Conservation (phyloP, 1,140 invertebrate genomes). For the Drosophila baimaii region DNA sequence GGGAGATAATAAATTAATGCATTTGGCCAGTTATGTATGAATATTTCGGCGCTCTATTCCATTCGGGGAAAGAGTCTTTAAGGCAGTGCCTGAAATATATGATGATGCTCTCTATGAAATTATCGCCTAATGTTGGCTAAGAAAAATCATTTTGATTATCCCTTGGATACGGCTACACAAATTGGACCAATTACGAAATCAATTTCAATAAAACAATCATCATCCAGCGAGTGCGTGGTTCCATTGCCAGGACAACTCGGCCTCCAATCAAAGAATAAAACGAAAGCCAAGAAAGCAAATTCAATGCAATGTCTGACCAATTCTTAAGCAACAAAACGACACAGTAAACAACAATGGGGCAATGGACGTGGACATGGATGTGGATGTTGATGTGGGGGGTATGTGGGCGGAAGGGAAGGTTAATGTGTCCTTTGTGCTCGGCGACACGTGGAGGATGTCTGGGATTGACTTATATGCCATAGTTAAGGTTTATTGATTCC, state of each 20-base stretch:
- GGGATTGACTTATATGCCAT: constrained; percentile 13
- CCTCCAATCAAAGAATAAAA: constrained; percentile 34
- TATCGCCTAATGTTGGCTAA: constrained; percentile 27
- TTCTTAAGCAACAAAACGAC: constrained; percentile 57
- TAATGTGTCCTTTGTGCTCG: constrained; percentile 20
- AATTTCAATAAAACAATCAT: constrained; percentile 62
- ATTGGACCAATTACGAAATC: constrained; percentile 71
- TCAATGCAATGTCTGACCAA: constrained; percentile 70
- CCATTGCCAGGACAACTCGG: constrained; percentile 45
- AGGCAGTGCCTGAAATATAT: neutral
- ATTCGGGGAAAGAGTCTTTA: neutral
- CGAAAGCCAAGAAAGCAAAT: constrained; percentile 53
- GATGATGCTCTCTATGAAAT: constrained; percentile 8
- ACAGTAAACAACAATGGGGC: constrained; percentile 23
- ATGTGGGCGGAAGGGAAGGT: neutral
- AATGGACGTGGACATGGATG: constrained; percentile 12
- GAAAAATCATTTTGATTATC: constrained; percentile 51
- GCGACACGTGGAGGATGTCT: constrained; percentile 31
- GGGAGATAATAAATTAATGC: constrained; percentile 54
- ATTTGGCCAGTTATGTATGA: constrained; percentile 7
- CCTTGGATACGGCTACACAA: constrained; percentile 40
- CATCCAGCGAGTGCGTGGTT: constrained; percentile 2
- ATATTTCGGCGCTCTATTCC: neutral
- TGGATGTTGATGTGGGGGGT: neutral
- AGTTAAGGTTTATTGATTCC: constrained; percentile 38